A percentile compares a stretch with the other conserved stretches of the same genome.
Evolutionary conservation across 2,888 invertebrate species (phyloP).

Genomic region (Meteorus cinctellus): DNA sequence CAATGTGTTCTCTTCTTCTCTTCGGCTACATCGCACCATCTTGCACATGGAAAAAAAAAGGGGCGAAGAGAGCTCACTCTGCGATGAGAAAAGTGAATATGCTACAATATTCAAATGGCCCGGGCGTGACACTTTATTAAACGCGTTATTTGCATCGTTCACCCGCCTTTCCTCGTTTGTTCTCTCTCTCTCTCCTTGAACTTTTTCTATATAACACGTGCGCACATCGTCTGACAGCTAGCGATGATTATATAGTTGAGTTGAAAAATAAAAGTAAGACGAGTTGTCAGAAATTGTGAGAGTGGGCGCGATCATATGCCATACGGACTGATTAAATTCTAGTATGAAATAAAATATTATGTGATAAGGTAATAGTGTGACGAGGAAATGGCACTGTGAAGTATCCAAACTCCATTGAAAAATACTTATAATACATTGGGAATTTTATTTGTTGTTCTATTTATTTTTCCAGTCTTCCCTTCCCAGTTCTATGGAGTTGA

Average conservation of each 20-base stretch:
- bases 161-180: conserved; percentile 35
- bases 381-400: neutral
- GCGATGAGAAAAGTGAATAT: conserved; percentile 71
- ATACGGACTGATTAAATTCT: conserved; percentile 27
- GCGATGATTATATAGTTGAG: conserved; percentile 24
- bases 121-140: conserved; percentile 70
- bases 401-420: neutral
- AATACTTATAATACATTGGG: neutral
- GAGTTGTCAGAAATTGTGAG: conserved; percentile 9
- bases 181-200: conserved; percentile 40
- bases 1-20: conserved; percentile 33
- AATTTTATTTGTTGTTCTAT: neutral
- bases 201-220: conserved; percentile 21
- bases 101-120: conserved; percentile 71
- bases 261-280: conserved; percentile 14
- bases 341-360: conserved; percentile 15
- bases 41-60: conserved; percentile 23
- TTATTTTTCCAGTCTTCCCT: neutral
- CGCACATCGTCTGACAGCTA: conserved; percentile 33
- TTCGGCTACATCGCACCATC: conserved; percentile 43
- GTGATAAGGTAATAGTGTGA: neutral
- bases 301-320: conserved; percentile 20
- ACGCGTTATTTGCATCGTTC: conserved; percentile 67
- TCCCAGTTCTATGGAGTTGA: conserved; percentile 11
- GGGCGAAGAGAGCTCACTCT: conserved; percentile 31